Evolutionary conservation across 2,888 invertebrate genomes (phyloP).

Genomic region (Anodontia alba): DNA sequence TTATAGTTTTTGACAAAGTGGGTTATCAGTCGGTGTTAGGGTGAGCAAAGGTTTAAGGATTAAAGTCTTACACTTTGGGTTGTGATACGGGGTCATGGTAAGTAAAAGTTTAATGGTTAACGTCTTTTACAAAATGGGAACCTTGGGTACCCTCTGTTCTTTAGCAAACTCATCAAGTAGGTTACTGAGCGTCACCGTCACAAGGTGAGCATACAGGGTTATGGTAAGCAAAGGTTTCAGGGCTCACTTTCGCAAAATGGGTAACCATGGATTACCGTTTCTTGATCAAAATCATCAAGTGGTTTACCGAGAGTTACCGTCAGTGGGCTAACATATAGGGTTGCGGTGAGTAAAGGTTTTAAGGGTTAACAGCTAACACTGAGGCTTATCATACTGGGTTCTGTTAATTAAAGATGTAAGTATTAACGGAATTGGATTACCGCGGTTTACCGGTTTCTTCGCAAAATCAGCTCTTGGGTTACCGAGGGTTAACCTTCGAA

Average conservation of each 20-base stretch:
- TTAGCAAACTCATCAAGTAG: too few relatives aligned
- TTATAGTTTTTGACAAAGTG: too few relatives aligned
- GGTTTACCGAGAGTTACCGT: constrained; percentile 2
- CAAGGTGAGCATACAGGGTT: too few relatives aligned
- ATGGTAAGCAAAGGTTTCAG: too few relatives aligned
- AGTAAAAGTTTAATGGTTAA: background rate
- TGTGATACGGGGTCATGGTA: background rate
- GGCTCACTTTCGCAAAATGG: too few relatives aligned
- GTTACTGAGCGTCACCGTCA: too few relatives aligned
- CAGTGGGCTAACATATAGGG: background rate
- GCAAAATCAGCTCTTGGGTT: constrained; percentile 5
- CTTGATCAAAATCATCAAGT: background rate
- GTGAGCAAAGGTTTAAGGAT: background rate
- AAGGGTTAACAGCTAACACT: background rate
- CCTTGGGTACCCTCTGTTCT: too few relatives aligned
- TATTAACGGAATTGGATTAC: background rate
- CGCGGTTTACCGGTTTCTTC: background rate
- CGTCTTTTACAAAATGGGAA: too few relatives aligned
- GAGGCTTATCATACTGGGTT: background rate
- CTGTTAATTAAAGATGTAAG: background rate
- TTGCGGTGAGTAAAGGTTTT: background rate
- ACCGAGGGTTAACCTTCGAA: background rate
- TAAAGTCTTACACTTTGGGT: background rate
- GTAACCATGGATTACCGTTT: background rate
- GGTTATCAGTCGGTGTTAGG: background rate